phyloP scores from a whole-genome alignment of 2,113 vertebrate species.

The Aplodontia rufa region DNA sequence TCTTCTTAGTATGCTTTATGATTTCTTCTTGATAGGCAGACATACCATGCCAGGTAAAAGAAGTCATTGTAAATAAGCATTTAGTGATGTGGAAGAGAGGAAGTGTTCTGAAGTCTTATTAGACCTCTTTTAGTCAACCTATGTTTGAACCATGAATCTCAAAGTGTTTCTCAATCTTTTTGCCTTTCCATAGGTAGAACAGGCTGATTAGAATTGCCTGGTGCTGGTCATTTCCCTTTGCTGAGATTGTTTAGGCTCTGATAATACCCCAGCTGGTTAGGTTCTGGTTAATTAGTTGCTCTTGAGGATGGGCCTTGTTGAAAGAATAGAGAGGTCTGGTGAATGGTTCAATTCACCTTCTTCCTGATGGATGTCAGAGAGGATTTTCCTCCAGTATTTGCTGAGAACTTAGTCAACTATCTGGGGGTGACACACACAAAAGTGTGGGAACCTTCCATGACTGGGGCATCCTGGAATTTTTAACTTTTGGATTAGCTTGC shows the following conservation, averaged over 20 bases:
- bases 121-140: not conserved
- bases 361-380: too few species aligned
- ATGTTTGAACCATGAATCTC: not conserved
- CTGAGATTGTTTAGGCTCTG: not conserved
- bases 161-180: too few species aligned
- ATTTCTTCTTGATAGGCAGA: not conserved
- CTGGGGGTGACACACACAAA: not conserved
- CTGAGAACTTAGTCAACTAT: not conserved
- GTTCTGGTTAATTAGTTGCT: not conserved
- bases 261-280: not conserved
- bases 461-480: not conserved
- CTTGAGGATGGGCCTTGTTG: not conserved
- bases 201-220: not conserved
- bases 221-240: not conserved
- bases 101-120: not conserved
- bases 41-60: not conserved
- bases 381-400: not conserved
- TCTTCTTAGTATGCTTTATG: not conserved
- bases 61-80: not conserved
- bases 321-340: not conserved
- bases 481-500: not conserved
- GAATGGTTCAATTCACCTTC: not conserved
- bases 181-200: not conserved
- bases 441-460: too few species aligned
- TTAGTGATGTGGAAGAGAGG: not conserved